Conservation (phyloP, 2,113 vertebrate genomes). For the Menura novaehollandiae region DNA sequence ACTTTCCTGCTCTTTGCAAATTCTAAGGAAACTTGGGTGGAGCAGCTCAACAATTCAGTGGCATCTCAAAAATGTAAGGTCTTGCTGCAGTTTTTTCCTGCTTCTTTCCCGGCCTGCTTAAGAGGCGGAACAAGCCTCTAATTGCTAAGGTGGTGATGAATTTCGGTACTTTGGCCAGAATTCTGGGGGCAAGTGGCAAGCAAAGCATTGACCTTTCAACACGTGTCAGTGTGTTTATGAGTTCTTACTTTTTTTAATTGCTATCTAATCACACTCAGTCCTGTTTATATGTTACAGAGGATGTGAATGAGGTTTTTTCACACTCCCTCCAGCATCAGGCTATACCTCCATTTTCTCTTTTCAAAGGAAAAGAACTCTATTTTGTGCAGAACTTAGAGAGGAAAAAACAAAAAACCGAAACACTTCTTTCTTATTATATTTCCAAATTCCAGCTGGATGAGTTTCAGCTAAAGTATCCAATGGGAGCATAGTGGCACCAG, state of each 20-base stretch:
- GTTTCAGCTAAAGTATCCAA: background rate
- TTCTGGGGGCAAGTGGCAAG: background rate
- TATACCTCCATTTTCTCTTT: background rate
- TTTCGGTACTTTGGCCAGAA: background rate
- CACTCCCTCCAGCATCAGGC: background rate
- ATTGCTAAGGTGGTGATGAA: background rate
- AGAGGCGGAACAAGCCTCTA: background rate
- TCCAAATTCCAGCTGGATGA: background rate
- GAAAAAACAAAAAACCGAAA: background rate
- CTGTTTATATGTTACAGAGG: background rate
- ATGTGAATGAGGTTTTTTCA: background rate
- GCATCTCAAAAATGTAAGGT: constrained; percentile 43
- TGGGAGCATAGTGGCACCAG: background rate
- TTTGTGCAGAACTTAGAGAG: background rate
- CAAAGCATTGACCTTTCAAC: background rate
- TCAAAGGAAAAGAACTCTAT: background rate
- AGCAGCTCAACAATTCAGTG: background rate
- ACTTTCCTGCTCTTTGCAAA: background rate
- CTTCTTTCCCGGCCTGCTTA: background rate
- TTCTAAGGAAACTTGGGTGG: constrained; percentile 26
- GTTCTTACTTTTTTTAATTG: background rate
- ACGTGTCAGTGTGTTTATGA: background rate
- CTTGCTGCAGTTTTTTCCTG: constrained; percentile 52
- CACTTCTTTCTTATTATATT: background rate
- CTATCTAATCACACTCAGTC: background rate